A percentile compares a stretch with the other conserved stretches of the same genome.
Evolutionary conservation across 2,888 invertebrate species (phyloP).

Genomic region (Xestobium rufovillosum): DNA sequence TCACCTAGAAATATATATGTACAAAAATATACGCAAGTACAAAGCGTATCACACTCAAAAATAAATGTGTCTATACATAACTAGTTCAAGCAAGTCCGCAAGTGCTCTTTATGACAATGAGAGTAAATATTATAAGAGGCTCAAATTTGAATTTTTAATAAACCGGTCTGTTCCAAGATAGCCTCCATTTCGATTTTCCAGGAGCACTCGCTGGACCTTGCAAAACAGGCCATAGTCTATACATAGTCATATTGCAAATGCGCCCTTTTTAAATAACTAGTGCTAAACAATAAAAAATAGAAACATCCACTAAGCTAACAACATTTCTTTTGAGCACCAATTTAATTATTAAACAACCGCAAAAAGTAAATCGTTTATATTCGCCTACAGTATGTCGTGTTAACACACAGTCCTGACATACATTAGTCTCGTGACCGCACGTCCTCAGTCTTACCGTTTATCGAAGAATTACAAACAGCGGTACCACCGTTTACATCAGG

Average conservation of each 20-base stretch:
- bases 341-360: background rate
- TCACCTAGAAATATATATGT: background rate
- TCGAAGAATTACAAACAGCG: constrained; percentile 13
- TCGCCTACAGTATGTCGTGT: too few species aligned
- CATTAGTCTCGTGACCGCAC: constrained; percentile 12
- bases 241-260: constrained; percentile 31
- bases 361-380: too few species aligned
- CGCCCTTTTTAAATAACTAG: constrained; percentile 21
- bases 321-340: constrained; percentile 14
- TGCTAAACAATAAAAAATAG: background rate
- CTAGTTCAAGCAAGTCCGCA: too few species aligned
- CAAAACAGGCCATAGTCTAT: too few species aligned
- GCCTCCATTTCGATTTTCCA: too few species aligned
- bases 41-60: constrained; percentile 3
- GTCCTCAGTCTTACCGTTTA: constrained; percentile 27
- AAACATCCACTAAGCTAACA: background rate
- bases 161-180: too few species aligned
- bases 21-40: background rate
- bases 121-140: too few species aligned
- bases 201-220: too few species aligned
- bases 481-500: background rate
- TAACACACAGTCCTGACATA: too few species aligned
- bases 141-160: too few species aligned
- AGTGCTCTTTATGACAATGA: too few species aligned
- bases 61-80: too few species aligned